Percentiles rank a stretch among this genome's conserved stretches.
These are phyloP conservation scores for Palythoa caribaeorum DNA, from an alignment of 92 coral and sea anemone genomes.

Conservation along the genomic window DNA sequence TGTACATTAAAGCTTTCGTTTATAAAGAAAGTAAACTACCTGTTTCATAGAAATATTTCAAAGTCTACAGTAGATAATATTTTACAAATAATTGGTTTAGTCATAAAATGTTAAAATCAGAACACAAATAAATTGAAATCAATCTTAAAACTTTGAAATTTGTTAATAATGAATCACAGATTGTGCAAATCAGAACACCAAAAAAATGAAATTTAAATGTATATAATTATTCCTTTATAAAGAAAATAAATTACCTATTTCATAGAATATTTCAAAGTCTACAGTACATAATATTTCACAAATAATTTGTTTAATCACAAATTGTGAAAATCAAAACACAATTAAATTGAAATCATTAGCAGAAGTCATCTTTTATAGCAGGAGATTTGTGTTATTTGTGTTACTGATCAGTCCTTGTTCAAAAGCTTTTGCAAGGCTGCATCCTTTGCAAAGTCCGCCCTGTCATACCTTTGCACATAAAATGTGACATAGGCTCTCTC, in stretches of 20 bases:
- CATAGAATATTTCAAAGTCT: neutral
- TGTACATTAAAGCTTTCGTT: neutral
- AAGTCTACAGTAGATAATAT: neutral
- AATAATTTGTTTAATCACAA: neutral
- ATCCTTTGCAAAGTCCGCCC: neutral
- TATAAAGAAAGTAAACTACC: neutral
- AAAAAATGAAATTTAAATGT: neutral
- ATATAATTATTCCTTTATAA: neutral
- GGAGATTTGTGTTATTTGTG: no score
- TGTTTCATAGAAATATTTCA: neutral
- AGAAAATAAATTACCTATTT: neutral
- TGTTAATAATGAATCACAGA: no score
- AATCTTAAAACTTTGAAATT: no score
- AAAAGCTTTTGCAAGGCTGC: no score
- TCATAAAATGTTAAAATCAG: neutral
- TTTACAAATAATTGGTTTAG: neutral
- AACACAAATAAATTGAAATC: neutral
- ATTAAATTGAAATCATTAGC: neutral
- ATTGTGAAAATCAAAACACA: neutral
- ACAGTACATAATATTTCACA: neutral
- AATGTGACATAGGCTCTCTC: slow-evolving; percentile 14
- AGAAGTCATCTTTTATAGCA: no score
- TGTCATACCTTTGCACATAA: slow-evolving; percentile 31
- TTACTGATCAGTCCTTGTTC: no score
- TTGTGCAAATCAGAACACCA: neutral